Conservation (phyloP, 2,888 invertebrate genomes). For the Campoletis raptor region DNA sequence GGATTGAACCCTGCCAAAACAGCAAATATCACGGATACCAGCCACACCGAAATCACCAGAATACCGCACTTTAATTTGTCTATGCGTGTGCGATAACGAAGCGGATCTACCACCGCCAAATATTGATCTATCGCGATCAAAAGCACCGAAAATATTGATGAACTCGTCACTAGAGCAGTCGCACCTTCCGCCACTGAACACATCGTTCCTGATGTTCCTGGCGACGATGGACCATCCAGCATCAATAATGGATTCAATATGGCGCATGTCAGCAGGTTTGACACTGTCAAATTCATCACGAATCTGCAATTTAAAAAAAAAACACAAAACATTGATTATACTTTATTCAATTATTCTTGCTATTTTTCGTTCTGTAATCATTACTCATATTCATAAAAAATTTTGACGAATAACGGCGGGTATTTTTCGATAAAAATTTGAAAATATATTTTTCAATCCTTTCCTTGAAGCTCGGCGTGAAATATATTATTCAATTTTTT, state of each 20-base stretch:
- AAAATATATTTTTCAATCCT: background rate
- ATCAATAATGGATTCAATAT: slow-evolving; percentile 85
- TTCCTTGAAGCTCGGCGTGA: background rate
- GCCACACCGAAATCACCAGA: slow-evolving; percentile 86
- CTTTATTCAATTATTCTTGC: background rate
- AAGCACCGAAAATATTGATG: slow-evolving; percentile 88
- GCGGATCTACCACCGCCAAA: slow-evolving; percentile 88
- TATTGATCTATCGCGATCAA: slow-evolving; percentile 89
- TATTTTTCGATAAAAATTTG: no score
- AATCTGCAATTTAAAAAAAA: slow-evolving; percentile 86
- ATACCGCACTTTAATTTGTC: slow-evolving; percentile 86
- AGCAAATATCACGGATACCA: slow-evolving; percentile 84
- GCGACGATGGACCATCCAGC: slow-evolving; percentile 85
- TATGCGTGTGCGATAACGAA: slow-evolving; percentile 88
- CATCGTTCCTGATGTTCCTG: slow-evolving; percentile 84
- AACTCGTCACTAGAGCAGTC: slow-evolving; percentile 87
- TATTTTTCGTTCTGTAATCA: background rate
- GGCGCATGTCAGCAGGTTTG: slow-evolving; percentile 86
- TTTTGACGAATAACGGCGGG: no score
- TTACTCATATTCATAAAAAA: no score
- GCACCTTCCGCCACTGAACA: slow-evolving; percentile 88
- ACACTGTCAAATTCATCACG: slow-evolving; percentile 88
- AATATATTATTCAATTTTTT: no score
- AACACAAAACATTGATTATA: slow-evolving; percentile 2
- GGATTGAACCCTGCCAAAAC: slow-evolving; percentile 85